These are phyloP conservation scores for Zeuzera pyrina DNA, from an alignment of 2,888 invertebrate genomes.

Conservation along the genomic window DNA sequence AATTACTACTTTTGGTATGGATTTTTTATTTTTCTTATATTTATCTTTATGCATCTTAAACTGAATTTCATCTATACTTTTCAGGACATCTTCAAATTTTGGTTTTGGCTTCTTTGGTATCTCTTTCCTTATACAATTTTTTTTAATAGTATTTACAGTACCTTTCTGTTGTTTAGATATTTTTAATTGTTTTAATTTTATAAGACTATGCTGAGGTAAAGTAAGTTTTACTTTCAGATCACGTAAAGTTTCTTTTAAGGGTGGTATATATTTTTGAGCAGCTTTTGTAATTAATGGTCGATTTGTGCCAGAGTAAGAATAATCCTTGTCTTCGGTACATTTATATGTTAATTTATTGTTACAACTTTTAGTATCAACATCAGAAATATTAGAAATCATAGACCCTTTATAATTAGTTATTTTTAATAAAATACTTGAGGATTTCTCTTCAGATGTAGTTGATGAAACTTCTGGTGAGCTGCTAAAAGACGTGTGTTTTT, in stretches of 20 bases:
- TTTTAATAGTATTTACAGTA: constrained; percentile 16
- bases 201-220: constrained; percentile 53
- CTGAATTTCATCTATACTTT: constrained; percentile 65
- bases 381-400: constrained; percentile 46
- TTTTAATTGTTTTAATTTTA: constrained; percentile 57
- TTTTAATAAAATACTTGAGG: constrained; percentile 50
- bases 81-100: constrained; percentile 68
- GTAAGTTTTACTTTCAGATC: constrained; percentile 61
- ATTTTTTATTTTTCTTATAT: constrained; percentile 42
- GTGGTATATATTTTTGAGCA: constrained; percentile 69
- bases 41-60: constrained; percentile 56
- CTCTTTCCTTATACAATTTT: constrained; percentile 19
- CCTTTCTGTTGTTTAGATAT: constrained; percentile 41
- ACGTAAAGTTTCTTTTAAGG: constrained; percentile 45
- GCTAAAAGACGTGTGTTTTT: constrained; percentile 26
- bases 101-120: constrained; percentile 55
- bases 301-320: constrained; percentile 28
- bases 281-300: constrained; percentile 61
- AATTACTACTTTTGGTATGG: constrained; percentile 63
- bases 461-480: constrained; percentile 65
- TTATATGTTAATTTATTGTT: constrained; percentile 36
- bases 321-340: constrained; percentile 47
- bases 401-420: constrained; percentile 56
- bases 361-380: constrained; percentile 24
- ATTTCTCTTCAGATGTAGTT: constrained; percentile 60